Percentiles rank a stretch among this genome's conserved stretches.
These are phyloP conservation scores for Urechis unicinctus DNA, from an alignment of 2,888 invertebrate genomes.

Conservation along the genomic window DNA sequence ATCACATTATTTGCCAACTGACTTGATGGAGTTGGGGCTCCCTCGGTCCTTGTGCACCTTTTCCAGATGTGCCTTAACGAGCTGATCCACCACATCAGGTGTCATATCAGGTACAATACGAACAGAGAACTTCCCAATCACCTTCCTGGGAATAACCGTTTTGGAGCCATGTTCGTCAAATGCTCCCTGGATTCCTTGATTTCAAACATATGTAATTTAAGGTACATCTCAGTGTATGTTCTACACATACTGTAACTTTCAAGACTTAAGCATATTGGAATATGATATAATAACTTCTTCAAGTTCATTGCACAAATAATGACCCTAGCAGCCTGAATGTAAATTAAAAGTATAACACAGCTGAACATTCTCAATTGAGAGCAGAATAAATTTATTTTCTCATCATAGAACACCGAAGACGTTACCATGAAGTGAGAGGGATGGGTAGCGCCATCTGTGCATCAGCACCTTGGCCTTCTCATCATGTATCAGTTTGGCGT, in stretches of 20 bases:
- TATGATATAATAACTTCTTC: too few relatives aligned
- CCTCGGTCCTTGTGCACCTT: slow-evolving; percentile 70
- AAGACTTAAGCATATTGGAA: too few relatives aligned
- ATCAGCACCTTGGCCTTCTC: slow-evolving; percentile 79
- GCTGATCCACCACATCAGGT: slow-evolving; percentile 69
- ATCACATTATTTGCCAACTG: too few relatives aligned
- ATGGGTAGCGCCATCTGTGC: slow-evolving; percentile 93
- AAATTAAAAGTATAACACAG: too few relatives aligned
- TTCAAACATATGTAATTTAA: too few relatives aligned
- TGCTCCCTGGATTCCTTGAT: slow-evolving; percentile 85
- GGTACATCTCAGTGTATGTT: too few relatives aligned
- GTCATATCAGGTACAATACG: slow-evolving; percentile 92
- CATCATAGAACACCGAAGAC: background rate
- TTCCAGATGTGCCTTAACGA: slow-evolving; percentile 71
- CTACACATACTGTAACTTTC: too few relatives aligned
- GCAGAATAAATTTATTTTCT: background rate
- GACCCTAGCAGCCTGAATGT: too few relatives aligned
- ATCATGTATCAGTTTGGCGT: slow-evolving; percentile 61
- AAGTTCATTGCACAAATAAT: too few relatives aligned
- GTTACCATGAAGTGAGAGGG: slow-evolving; percentile 78
- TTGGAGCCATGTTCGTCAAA: slow-evolving; percentile 89
- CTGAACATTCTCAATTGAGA: too few relatives aligned
- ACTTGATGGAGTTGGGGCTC: slow-evolving; percentile 80
- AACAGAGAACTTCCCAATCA: slow-evolving; percentile 94
- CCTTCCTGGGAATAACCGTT: slow-evolving; percentile 73